Evolutionary conservation across 2,797 vertebrate genomes (phyloP).

Genomic region (Melanotaenia nigrans): DNA sequence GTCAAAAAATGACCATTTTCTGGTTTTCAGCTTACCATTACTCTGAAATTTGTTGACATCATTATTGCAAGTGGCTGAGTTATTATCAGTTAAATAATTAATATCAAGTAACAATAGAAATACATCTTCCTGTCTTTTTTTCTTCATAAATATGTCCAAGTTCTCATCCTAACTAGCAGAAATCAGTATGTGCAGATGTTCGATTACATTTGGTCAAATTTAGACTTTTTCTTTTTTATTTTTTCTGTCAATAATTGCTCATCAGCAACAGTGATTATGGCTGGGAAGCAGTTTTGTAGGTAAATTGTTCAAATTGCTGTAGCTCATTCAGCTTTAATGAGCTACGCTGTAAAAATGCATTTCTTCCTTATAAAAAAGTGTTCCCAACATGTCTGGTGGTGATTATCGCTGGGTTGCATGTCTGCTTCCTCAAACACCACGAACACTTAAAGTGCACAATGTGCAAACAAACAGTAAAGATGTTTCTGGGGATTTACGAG

Average conservation of each 20-base stretch:
- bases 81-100: conserved; percentile 64
- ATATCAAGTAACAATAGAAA: conserved; percentile 40
- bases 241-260: conserved; percentile 27
- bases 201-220: not conserved
- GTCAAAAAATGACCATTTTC: conserved; percentile 12
- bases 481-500: conserved; percentile 14
- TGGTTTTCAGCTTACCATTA: conserved; percentile 38
- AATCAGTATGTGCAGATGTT: not conserved
- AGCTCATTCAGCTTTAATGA: conserved; percentile 48
- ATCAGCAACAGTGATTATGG: not conserved
- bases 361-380: conserved; percentile 42
- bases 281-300: not conserved
- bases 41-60: conserved; percentile 31
- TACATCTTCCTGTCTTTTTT: conserved; percentile 59
- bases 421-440: conserved; percentile 38
- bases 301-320: conserved; percentile 27
- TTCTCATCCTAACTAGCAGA: conserved; percentile 2
- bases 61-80: conserved; percentile 55
- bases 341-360: conserved; percentile 43
- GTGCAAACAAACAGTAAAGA: conserved; percentile 44
- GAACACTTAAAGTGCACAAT: conserved; percentile 32
- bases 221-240: not conserved
- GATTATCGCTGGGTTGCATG: conserved; percentile 49
- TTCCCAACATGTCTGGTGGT: conserved; percentile 49
- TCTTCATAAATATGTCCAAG: conserved; percentile 33